These are phyloP conservation scores for Danaus chrysippus DNA, from an alignment of 2,888 invertebrate species.

Conservation along the genomic window DNA sequence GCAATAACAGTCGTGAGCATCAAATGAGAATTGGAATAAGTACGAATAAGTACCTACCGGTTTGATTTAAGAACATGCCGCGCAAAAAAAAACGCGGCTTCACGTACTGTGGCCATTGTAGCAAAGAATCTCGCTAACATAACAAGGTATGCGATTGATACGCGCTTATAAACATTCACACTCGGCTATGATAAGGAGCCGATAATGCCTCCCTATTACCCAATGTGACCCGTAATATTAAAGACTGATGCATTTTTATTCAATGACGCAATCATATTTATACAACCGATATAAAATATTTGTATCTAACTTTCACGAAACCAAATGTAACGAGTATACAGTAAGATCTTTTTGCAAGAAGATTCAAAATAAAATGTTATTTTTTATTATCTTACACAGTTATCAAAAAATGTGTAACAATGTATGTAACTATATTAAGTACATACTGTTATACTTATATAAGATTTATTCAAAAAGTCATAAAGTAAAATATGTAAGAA, in stretches of 20 bases:
- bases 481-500: no score
- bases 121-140: conserved; percentile 65
- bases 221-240: conserved; percentile 58
- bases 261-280: conserved; percentile 14
- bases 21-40: conserved; percentile 38
- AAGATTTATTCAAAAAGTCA: no score
- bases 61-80: conserved; percentile 65
- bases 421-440: no score
- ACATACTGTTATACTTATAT: no score
- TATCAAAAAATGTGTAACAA: no score
- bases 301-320: no score
- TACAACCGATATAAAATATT: conserved; percentile 1
- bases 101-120: conserved; percentile 47
- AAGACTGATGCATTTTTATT: conserved; percentile 20
- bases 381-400: no score
- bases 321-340: no score
- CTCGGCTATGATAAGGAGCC: conserved; percentile 62
- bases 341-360: no score
- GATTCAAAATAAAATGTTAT: no score
- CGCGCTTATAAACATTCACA: conserved; percentile 43
- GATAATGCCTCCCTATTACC: conserved; percentile 71
- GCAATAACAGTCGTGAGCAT: conserved; percentile 30
- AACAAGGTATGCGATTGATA: conserved; percentile 47
- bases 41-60: conserved; percentile 55
- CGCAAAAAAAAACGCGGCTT: conserved; percentile 73